Evolutionary conservation across 2,888 invertebrate genomes (phyloP), one percentile per base, ranked within the genome.

Genomic region (Mallateleia sp.): DNA sequence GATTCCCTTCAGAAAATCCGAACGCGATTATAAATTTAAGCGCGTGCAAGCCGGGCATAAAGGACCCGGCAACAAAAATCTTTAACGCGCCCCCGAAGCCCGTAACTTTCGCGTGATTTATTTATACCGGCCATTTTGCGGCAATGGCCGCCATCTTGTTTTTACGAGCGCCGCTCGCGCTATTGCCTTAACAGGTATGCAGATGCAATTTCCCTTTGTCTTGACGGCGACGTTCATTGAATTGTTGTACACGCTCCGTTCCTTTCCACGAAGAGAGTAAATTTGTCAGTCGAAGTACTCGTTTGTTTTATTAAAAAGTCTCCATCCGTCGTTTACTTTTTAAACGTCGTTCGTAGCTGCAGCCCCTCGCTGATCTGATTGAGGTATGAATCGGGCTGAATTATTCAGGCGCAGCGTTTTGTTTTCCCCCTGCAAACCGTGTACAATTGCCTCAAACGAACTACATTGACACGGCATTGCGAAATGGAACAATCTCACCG

Each of bases 91-190:
- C 47, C n/a, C 45, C 45, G 18, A 45, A 45, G 45, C 78, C 83
- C 69, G 60, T 81, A 77, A 87, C 78, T 75, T 79, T 84, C 81
- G 77, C 87, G 88, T 91, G 89, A 88, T 93, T 94, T 94, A 94
- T 93, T 94, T 93, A 94, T 91, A 90, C 80, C 92, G 89, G 93
- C 94, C 93, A 94, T 94, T 94, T 93, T 92, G 93, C 90, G 91
- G 92, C 91, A 90, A 89, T 89, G 88, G 88, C 71, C 90, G 92
- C 94, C 94, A 94, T 94, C 91, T 94, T 94, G 93, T 92, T 94
- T 94, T 94, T 94, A 93, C 91, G 91, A 92, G 90, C 91, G 91
- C 89, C 91, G 62, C 90, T 88, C 88, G 66, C 66, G 62, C 69
- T 81, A 81, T 83, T 83, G 66, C 67, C 32, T 77, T 79, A 77